Evolutionary conservation across 2,113 vertebrate genomes (phyloP), one percentile per base, ranked within the genome.

Genomic region (Capreolus pygargus): DNA sequence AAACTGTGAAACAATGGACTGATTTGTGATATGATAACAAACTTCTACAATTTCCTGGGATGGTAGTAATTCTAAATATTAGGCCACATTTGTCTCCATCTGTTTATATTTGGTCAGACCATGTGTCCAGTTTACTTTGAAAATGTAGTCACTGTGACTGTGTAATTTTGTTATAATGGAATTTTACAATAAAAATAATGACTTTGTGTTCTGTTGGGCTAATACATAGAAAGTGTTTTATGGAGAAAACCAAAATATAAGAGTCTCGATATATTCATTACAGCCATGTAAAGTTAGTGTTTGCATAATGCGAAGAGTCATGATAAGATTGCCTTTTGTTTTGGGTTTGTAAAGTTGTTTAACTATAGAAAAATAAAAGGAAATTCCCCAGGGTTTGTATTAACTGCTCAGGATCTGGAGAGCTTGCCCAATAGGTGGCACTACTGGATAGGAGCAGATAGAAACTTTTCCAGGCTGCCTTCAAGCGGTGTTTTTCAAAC

Each of bases 401-500:
- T 88, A 85, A 88, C 47, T 43, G 87, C 5, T n/a, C 27, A 88
- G 83, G 52, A 5, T 67, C 86, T 50, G 94, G 88, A 64, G 94
- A 93, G 36, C 55, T 97, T 97, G 97, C 27, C 98, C 98, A 96
- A 94, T 98, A 98, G 98, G 96, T 98, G 98, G 98, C 98, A 98
- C 64, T 98, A 98, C 94, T 17, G 97, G 95, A 97, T 98, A 98
- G 97, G 97, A 98, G 76, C 97, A 97, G 96, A 93, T 12, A n/a
- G 85, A 85, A 95, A 45, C 12, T 45, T 50, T 14, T 39, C 64
- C 76, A 58, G 90, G 52, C 64, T 5, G 74, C 79, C 64, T 95
- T 39, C 11, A 3, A 36, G 85, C 27, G 1, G 27, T 5, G n/a
- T 33, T 84, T 96, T 88, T 86, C 82, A 55, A 67, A 85, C 52